Base-by-base conservation (phyloP, 2,113 vertebrate genomes). In the Takifugu flavidus region DNA sequence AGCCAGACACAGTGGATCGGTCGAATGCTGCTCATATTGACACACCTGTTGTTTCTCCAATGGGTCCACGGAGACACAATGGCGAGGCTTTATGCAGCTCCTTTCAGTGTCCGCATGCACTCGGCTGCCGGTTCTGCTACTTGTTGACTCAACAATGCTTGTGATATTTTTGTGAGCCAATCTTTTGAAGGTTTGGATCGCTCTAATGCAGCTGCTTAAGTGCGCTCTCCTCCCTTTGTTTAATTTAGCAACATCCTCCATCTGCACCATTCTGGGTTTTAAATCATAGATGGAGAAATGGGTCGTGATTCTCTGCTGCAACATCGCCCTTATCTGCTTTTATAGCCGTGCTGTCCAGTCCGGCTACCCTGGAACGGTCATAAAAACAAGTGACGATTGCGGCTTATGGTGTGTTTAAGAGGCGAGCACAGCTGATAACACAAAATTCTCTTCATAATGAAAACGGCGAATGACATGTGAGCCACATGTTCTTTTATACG, bases 41-140 rank as follows among this genome's bases (percentile, higher is more conserved):
- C 88, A 89, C 86, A 89, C 87, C 89, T 90, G 89, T 87, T 85
- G 79, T 77, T 71, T 81, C 73, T 69, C 79, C 74, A 75, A 46
- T 79, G 79, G 68, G 74, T 64, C 80, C 75, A 70, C 65, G 55
- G 74, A 78, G 83, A 84, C 74, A 88, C 86, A 87, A 83, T 76
- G 79, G 71, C 77, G 49, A 60, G 44, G 60, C 59, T 65, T 65
- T 46, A 25, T 2, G 49, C 49, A 2, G 65, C 64, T 54, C 53
- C 51, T 53, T 43, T 62, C 42, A 59, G 60, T 62, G 59, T 66
- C 62, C 25, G 49, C 49, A 20, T 42, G 39, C 52, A 28, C 57
- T 61, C 27, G 3, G 65, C 61, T 51, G 55, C 78, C 60, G 31
- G 63, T 63, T 73, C 70, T 69, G 70, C 25, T 60, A 67, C 61